Evolutionary conservation across 2,888 invertebrate species (phyloP), one percentile per base, ranked within the genome.

Genomic region (Venusia cambrica): DNA sequence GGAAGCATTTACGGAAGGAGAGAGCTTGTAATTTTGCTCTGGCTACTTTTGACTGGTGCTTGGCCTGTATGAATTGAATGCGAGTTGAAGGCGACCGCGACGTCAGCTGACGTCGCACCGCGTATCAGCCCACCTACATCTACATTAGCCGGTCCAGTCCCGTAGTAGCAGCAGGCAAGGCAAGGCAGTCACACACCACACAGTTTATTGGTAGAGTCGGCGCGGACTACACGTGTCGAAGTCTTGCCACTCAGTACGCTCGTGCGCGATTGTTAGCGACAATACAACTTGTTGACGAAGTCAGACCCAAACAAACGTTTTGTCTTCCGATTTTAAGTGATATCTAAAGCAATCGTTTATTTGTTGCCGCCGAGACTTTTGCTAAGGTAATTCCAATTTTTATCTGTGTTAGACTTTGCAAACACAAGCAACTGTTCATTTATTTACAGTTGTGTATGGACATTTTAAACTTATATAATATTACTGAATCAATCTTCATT

Each of bases 191-290:
- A n/a, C n/a, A n/a, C n/a, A n/a, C 39, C 32, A 34, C 44, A 45
- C 71, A 78, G 78, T 76, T 51, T 62, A 55, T 53, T 65, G 62
- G 64, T 69, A 64, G 73, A 70, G 63, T 68, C 65, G 65, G 52
- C 58, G 62, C 69, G 56, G 48, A 35, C 30, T 49, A 34, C 51
- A 67, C 76, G 75, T 65, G 62, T 65, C 57, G 62, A 58, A 62
- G 50, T 68, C 58, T 53, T 47, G 54, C 59, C 55, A 48, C 48
- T 52, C 56, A 57, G 49, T 46, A 53, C 45, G 46, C 42, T 62
- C 55, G 59, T 53, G 57, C 57, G 57, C 63, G 62, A 50, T 57
- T 55, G 49, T 51, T 57, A 42, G 45, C 51, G 53, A 52, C 53
- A n/a, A n/a, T n/a, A n/a, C n/a, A 45, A 41, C 39, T 60, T 61